phyloP scores from a whole-genome alignment of 2,797 vertebrate species.

The Cryptoprocta ferox region DNA sequence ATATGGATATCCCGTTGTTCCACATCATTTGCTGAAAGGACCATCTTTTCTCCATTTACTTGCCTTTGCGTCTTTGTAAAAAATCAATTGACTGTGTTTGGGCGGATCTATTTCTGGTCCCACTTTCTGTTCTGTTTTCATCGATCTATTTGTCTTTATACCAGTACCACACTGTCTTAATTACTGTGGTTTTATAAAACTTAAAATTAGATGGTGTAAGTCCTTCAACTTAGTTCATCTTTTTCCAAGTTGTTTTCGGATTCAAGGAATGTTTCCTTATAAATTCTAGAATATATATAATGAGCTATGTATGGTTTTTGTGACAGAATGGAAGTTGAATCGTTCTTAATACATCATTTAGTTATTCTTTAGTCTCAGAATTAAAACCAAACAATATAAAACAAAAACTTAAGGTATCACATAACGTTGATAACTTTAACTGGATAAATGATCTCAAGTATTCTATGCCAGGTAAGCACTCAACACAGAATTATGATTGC shows the following conservation, averaged over 20 bases:
- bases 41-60: background rate
- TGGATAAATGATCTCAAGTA: background rate
- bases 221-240: background rate
- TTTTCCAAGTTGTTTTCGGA: conserved; percentile 13
- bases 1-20: background rate
- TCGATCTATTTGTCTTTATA: background rate
- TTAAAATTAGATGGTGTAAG: background rate
- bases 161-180: background rate
- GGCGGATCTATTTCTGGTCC: background rate
- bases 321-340: background rate
- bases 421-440: background rate
- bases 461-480: background rate
- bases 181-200: background rate
- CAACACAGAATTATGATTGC: background rate
- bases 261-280: background rate
- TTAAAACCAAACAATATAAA: background rate
- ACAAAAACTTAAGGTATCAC: background rate
- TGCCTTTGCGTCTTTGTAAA: background rate
- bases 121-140: background rate
- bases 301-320: conserved; percentile 9
- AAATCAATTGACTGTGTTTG: background rate
- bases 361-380: background rate
- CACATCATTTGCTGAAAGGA: background rate
- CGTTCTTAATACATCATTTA: conserved; percentile 2
- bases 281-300: background rate